phyloP scores from a whole-genome alignment of 1,140 invertebrate genomes.

The Calliphora vicina region DNA sequence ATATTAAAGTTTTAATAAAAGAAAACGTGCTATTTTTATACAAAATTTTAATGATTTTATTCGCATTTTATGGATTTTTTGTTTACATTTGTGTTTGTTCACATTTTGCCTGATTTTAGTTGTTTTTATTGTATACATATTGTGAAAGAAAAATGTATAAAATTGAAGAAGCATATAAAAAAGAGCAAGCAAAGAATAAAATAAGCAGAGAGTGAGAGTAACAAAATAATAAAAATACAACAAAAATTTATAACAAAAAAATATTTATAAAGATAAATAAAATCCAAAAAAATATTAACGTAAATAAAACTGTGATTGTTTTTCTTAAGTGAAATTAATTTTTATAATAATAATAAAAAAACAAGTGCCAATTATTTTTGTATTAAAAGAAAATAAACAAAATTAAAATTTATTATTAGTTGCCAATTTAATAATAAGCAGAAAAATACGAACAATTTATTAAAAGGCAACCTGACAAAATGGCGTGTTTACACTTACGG shows the following conservation, averaged over 20 bases:
- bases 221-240: not conserved
- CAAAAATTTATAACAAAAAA: not conserved
- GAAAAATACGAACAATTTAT: not conserved
- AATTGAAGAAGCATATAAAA: conserved; percentile 7
- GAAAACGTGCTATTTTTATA: not conserved
- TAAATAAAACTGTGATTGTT: conserved; percentile 7
- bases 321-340: not conserved
- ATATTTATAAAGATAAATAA: not conserved
- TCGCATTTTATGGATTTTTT: not conserved
- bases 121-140: conserved; percentile 1
- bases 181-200: conserved; percentile 11
- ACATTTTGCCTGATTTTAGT: not conserved
- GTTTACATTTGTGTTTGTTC: conserved; percentile 19
- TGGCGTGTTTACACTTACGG: conserved; percentile 23
- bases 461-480: not conserved
- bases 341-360: not conserved
- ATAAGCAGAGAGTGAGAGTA: not conserved
- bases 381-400: not conserved
- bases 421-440: not conserved
- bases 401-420: not conserved
- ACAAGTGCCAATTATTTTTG: not conserved
- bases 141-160: not conserved
- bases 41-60: not conserved
- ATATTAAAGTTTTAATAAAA: not conserved
- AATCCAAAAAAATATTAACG: not conserved